These are phyloP conservation scores for Cavia porcellus DNA, from an alignment of 2,113 vertebrate genomes.

Conservation along the genomic window DNA sequence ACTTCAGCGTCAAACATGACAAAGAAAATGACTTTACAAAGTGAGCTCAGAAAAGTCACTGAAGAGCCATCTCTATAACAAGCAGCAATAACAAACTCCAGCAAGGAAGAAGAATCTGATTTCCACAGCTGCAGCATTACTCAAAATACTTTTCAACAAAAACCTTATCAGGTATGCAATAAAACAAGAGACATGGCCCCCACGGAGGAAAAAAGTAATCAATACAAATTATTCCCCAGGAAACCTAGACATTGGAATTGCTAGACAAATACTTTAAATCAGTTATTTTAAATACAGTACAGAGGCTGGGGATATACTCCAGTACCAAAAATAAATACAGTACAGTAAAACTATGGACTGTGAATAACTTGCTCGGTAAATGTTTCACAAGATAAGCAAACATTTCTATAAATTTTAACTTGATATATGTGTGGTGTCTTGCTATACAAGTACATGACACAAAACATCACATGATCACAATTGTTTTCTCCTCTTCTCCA, in stretches of 20 bases:
- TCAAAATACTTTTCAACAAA: conserved; percentile 48
- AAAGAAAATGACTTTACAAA: neutral
- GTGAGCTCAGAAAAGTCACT: conserved; percentile 12
- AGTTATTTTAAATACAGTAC: neutral
- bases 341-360: neutral
- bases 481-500: neutral
- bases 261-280: conserved; percentile 16
- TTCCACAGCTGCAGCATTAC: neutral
- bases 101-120: neutral
- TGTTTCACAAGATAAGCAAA: neutral
- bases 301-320: neutral
- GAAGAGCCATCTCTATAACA: neutral
- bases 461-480: neutral
- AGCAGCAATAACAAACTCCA: neutral
- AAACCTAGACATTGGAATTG: neutral
- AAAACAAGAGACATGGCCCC: neutral
- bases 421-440: neutral
- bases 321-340: too few species aligned
- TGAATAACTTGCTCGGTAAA: neutral
- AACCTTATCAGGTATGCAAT: neutral
- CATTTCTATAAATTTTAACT: neutral
- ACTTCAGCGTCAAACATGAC: neutral
- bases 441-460: neutral
- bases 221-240: neutral
- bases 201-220: neutral